Base-by-base conservation (phyloP, 2,888 invertebrate genomes). In the Eucera pruinosa region DNA sequence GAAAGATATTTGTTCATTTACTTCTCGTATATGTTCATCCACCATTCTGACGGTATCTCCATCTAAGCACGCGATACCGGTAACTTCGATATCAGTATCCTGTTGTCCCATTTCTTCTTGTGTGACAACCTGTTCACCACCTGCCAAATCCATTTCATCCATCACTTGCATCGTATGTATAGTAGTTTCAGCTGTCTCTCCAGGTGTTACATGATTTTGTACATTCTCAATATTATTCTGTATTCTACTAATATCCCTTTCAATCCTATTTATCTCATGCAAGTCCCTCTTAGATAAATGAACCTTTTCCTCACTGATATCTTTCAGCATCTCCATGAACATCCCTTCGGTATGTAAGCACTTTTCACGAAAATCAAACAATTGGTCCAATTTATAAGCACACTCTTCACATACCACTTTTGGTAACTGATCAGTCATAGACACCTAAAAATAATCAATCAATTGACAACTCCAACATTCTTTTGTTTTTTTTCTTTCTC, bases 341-440 rank as follows among this genome's bases (percentile, higher is more conserved):
- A 94, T 90, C 65, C 90, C 92, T 87, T 94, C 94, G 0, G 94
- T 94, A 70, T 93, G 93, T 30, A 94, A 83, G 80, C 94, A 93
- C 82, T 94, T 93, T 81, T 94, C 94, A 67, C 94, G 93, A 87
- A 95, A 94, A 64, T 94, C 94, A 83, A 93, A 94, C 66, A 94
- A 90, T 60, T 94, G 90, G 80, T 95, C 94, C 64, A 95, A 85
- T 86, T 94, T 94, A 78, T 93, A 94, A 13, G 94, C 91, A 84
- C 94, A 94, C 55, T 93, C 93, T 78, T 93, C 93, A 82, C 94
- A 95, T 3, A 95, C 93, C 88, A 94, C 93, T 92, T 95, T 95
- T 23, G 94, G 94, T 54, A 94, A 90, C 80, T 93, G 93, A 87
- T 94, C 94, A 23, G 92, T 89, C 89, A 93, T 92, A 52, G 93